These are phyloP conservation scores for Malthinus seriepunctatus DNA, from an alignment of 2,888 invertebrate species.

Conservation along the genomic window DNA sequence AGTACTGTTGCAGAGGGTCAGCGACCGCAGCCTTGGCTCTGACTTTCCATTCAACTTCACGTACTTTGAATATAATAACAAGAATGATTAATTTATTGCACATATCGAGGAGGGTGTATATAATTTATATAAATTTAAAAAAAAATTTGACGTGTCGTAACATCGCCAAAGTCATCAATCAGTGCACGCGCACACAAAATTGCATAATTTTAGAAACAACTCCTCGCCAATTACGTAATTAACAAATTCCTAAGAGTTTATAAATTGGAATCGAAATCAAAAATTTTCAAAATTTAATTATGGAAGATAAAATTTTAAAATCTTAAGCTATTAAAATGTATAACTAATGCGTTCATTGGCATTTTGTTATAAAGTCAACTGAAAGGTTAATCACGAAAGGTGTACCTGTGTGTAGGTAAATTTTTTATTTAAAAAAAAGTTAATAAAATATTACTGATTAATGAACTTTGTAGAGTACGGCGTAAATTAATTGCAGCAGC, in stretches of 20 bases:
- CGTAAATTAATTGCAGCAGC: background rate
- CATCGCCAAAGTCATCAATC: too few species aligned
- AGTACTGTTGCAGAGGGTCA: conserved; percentile 54
- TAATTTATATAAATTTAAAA: too few species aligned
- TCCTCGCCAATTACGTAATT: too few species aligned
- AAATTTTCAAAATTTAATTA: background rate
- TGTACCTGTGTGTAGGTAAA: conserved; percentile 11
- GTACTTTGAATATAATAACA: conserved; percentile 4
- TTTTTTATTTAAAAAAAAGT: background rate
- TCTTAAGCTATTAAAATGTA: conserved; percentile 23
- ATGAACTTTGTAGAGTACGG: conserved; percentile 1
- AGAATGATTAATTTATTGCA: conserved; percentile 8
- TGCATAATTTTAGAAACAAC: too few species aligned
- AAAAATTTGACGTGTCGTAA: too few species aligned
- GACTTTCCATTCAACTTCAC: conserved; percentile 51
- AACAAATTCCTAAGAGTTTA: too few species aligned
- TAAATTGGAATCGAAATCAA: background rate
- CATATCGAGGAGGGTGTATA: too few species aligned
- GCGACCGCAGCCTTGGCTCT: conserved; percentile 55
- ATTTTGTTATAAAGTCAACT: conserved; percentile 34
- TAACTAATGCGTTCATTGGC: conserved; percentile 37
- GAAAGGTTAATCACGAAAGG: conserved; percentile 38
- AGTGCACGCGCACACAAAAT: too few species aligned
- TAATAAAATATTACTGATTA: conserved; percentile 1
- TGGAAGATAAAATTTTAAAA: background rate